Evolutionary conservation across 2,797 vertebrate species (phyloP).

Genomic region (Pipistrellus nathusii): DNA sequence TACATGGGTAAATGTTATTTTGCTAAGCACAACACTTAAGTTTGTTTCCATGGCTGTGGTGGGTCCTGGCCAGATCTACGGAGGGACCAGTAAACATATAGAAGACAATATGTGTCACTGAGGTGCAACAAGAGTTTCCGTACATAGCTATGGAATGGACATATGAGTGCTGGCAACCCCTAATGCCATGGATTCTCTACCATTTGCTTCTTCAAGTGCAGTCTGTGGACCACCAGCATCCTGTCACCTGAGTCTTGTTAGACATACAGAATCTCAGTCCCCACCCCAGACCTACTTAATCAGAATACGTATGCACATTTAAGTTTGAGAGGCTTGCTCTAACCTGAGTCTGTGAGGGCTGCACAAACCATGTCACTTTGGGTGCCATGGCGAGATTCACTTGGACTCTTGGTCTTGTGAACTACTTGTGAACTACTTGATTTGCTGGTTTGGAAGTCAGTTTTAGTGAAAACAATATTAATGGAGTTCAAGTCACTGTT

Average conservation of each 20-base stretch:
- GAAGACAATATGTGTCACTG: background rate
- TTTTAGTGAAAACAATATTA: background rate
- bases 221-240: background rate
- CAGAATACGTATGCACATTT: background rate
- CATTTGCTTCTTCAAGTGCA: background rate
- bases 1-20: background rate
- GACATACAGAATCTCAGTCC: background rate
- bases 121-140: background rate
- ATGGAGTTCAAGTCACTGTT: background rate
- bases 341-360: background rate
- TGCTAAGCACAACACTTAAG: background rate
- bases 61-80: background rate
- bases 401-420: background rate
- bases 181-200: background rate
- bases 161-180: background rate
- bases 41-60: background rate
- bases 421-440: background rate
- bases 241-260: background rate
- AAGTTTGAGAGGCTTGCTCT: background rate
- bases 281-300: background rate
- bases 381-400: background rate
- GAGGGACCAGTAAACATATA: background rate
- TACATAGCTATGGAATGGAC: background rate
- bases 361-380: background rate
- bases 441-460: conserved; percentile 23